Conservation (phyloP, 37 sponge, comb jelly and placozoan genomes). For the Axinella damicornis region DNA sequence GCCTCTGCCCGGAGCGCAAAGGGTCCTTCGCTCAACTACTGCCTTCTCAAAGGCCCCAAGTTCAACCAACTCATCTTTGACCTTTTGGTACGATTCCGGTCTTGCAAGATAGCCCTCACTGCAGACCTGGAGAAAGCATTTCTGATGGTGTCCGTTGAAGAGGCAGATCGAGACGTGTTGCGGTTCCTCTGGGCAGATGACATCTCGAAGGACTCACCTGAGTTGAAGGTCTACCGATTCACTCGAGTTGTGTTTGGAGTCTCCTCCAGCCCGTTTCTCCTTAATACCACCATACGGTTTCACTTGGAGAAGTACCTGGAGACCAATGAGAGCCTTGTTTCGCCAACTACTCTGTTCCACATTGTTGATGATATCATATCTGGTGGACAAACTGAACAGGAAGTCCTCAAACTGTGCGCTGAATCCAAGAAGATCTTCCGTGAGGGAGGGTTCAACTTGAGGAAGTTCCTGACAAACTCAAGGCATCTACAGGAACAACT, state of each 20-base stretch:
- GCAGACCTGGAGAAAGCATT: conserved; percentile 42
- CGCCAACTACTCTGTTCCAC: neutral
- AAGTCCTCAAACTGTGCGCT: conserved; percentile 1
- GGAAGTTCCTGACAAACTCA: conserved; percentile 42
- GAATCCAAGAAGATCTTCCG: neutral
- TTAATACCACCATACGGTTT: conserved; percentile 13
- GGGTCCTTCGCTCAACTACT: conserved; percentile 38
- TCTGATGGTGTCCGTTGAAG: conserved; percentile 22
- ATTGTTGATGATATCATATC: conserved; percentile 28
- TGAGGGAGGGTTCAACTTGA: conserved; percentile 24
- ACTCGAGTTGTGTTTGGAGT: conserved; percentile 22
- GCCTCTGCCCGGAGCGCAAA: conserved; percentile 21
- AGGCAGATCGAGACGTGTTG: conserved; percentile 14
- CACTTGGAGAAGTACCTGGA: conserved; percentile 8
- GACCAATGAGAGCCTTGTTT: neutral
- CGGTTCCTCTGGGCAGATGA: conserved; percentile 28
- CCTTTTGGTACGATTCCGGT: conserved; percentile 21
- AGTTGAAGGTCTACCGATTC: conserved; percentile 12
- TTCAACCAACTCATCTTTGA: conserved; percentile 32
- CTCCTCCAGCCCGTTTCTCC: conserved; percentile 26
- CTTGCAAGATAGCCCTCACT: neutral
- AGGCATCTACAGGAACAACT: neutral
- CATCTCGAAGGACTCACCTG: neutral
- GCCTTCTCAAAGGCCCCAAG: conserved; percentile 22
- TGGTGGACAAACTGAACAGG: conserved; percentile 28